Percentiles rank a stretch among this genome's conserved stretches.
phyloP scores from a whole-genome alignment of 2,797 vertebrate genomes.

The Sus cebifrons region DNA sequence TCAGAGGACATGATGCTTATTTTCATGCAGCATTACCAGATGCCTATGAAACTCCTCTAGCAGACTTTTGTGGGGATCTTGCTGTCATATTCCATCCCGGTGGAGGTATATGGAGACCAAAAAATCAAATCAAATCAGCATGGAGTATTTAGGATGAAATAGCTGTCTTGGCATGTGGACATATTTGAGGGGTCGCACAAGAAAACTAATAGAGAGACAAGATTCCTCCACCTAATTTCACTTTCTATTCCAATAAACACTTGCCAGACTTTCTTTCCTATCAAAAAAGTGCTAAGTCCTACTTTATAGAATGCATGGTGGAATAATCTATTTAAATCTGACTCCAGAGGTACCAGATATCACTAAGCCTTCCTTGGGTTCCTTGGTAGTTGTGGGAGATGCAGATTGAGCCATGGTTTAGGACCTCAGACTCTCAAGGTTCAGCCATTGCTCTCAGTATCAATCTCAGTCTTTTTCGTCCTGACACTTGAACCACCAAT shows the following conservation, averaged over 20 bases:
- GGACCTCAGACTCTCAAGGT: not conserved
- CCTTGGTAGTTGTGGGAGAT: not conserved
- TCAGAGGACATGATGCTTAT: not conserved
- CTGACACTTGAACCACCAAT: not conserved
- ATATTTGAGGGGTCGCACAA: not conserved
- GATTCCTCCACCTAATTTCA: not conserved
- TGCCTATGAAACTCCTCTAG: not conserved
- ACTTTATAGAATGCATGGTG: not conserved
- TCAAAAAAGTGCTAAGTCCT: not conserved
- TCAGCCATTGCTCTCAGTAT: not conserved
- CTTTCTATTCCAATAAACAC: not conserved
- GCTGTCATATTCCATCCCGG: not conserved
- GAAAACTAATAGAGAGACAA: not conserved
- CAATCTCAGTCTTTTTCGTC: not conserved
- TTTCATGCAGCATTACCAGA: not conserved
- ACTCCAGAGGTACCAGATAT: not conserved
- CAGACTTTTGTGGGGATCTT: not conserved
- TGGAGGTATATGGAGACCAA: not conserved
- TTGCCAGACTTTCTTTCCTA: not conserved
- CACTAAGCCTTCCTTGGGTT: not conserved
- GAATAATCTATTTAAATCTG: not conserved
- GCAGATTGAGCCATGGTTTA: not conserved
- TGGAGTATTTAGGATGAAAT: not conserved
- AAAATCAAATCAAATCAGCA: not conserved
- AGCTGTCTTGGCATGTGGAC: not conserved